Conservation (phyloP, 2,113 vertebrate genomes). For the Antennarius striatus region DNA sequence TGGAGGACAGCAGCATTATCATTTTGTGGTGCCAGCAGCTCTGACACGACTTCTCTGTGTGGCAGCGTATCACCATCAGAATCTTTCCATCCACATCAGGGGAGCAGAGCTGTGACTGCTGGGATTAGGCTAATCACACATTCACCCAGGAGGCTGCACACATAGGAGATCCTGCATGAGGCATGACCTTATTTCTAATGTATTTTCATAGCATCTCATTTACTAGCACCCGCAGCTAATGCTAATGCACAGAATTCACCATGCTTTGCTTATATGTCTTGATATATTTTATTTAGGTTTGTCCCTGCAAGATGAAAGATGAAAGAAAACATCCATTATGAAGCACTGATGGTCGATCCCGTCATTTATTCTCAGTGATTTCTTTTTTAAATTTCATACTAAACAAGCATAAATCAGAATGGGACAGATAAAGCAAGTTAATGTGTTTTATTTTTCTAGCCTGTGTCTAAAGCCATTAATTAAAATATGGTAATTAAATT, state of each 20-base stretch:
- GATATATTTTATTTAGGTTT: conserved; percentile 7
- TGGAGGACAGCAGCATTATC: conserved; percentile 14
- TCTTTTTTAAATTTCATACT: too few species aligned
- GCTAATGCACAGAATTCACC: conserved; percentile 36
- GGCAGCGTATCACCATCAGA: conserved; percentile 50
- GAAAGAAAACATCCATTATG: neutral
- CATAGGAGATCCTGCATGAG: conserved; percentile 47
- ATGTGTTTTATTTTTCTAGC: too few species aligned
- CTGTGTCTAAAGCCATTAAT: too few species aligned
- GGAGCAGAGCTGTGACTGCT: conserved; percentile 65
- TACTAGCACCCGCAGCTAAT: conserved; percentile 33
- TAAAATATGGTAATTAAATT: too few species aligned
- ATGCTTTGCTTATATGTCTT: conserved; percentile 13
- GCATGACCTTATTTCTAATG: conserved; percentile 59
- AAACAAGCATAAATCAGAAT: too few species aligned
- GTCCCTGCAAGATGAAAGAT: conserved; percentile 4
- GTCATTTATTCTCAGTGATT: too few species aligned
- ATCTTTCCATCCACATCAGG: conserved; percentile 65
- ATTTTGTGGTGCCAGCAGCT: conserved; percentile 24
- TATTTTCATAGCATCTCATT: conserved; percentile 49
- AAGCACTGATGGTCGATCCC: too few species aligned
- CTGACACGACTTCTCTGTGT: conserved; percentile 39
- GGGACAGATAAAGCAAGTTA: too few species aligned
- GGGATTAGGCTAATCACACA: conserved; percentile 69
- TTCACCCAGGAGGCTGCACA: conserved; percentile 62